Evolutionary conservation across 2,888 invertebrate genomes (phyloP), one percentile per base, ranked within the genome.

Genomic region (Galerucella pusilla): DNA sequence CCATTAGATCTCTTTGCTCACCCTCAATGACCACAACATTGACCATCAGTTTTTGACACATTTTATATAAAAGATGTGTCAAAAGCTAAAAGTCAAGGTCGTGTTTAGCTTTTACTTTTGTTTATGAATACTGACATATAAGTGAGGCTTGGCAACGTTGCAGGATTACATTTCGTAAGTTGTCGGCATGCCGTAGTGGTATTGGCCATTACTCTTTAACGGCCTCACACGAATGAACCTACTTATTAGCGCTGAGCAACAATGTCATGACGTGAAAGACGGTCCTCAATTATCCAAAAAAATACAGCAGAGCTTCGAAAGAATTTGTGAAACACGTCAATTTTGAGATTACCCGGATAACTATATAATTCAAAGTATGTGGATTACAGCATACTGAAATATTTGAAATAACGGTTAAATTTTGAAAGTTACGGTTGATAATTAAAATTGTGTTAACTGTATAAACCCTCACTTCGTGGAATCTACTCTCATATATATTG

Each of bases 221-320:
- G 83, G 83, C 83, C 85, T 83, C 84, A 84, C 85, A 85, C 83
- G 85, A 81, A 84, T 84, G 83, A 65, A 46, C 64, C 16, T 84
- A 84, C 85, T 85, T 85, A 85, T 85, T 85, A 84, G 84, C 70
- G 74, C 60, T 83, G 83, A 85, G 84, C 83, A 85, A 84, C 83
- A 83, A 85, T 85, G 83, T 84, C 82, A 82, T 83, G 84, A 84
- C 81, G 81, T 73, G 77, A 75, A 67, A 78, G 80, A 79, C 75
- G 78, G 80, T 73, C 67, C 72, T 77, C 78, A 77, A 79, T 75
- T 73, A 77, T 73, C 67, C 16, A 70, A 49, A 77, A 74, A 42
- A 77, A 73, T 71, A 65, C 71, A 45, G 25, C 65, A 46, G 16
- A 57, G 57, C 16, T 57, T 57, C n/a, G 2, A 57, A 57, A 20